Evolutionary conservation across 2,888 invertebrate genomes (phyloP), one percentile per base, ranked within the genome.

Genomic region (Dynastes hyllus): DNA sequence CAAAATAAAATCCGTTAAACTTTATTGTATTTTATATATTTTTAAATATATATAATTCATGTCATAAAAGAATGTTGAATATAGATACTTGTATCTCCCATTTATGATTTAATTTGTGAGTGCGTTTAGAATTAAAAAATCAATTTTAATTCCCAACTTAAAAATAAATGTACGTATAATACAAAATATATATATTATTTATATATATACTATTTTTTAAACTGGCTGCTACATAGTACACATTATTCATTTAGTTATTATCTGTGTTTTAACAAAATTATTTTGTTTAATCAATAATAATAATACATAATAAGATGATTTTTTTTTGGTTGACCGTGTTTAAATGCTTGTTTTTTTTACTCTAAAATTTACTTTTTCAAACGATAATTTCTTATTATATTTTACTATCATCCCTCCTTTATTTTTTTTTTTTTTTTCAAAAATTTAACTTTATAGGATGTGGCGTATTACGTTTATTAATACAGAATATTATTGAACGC

Each of bases 181-280:
- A 79, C 79, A 79, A 79, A 79, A 79, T 79, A 79, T 79, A 79
- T 75, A 79, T 76, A 71, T 78, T 66, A 63, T 76, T 76, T 76
- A 79, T 63, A 75, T 79, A 79, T 79, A 76, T 58, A 79, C 69
- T 79, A 76, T 76, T 45, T 45, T 73, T 79, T 27, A 79, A 79
- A 81, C 81, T 80, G 81, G 81, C 81, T 81, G 81, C 80, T 81
- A 81, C 81, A 77, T 78, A 81, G 80, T 80, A 77, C 50, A 75
- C 61, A 50, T 75, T 75, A 69, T 27, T 75, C 61, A 69, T 27
- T 27, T 51, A 22, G 29, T 69, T 51, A 69, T 75, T 73, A 73
- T 61, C 40, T 11, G 32, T 71, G 37, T 61, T 50, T 75, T 69
- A 78, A 80, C 75, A 80, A 79, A 79, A 79, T 69, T 76, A 80